A percentile compares a stretch with the other conserved stretches of the same genome.
Evolutionary conservation across 2,888 invertebrate genomes (phyloP).

Genomic region (Polyommatus icarus): DNA sequence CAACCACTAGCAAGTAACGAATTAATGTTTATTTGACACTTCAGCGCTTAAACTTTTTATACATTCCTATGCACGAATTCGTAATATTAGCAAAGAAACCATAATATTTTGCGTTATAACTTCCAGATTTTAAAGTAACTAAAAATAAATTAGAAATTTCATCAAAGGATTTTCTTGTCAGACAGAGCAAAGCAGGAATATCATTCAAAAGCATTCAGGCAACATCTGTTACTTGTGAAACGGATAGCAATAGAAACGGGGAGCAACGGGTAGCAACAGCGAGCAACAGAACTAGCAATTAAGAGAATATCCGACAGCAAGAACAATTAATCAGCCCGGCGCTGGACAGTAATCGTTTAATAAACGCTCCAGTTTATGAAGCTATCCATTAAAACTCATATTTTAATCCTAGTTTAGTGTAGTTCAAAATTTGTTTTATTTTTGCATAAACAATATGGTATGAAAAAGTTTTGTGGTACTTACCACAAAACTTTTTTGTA

Average conservation of each 20-base stretch:
- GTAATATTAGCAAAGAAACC: too few species aligned
- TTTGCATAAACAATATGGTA: too few species aligned
- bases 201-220: background rate
- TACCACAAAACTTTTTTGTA: too few species aligned
- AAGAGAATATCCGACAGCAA: constrained; percentile 28
- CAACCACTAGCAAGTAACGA: too few species aligned
- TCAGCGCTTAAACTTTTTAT: too few species aligned
- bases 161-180: background rate
- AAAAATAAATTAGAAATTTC: too few species aligned
- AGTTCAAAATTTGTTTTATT: too few species aligned
- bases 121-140: too few species aligned
- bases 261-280: background rate
- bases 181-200: background rate
- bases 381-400: background rate
- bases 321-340: constrained; percentile 3
- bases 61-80: too few species aligned
- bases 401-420: background rate
- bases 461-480: too few species aligned
- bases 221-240: constrained; percentile 16
- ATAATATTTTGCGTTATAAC: too few species aligned
- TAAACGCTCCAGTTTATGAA: constrained; percentile 24
- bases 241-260: background rate
- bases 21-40: too few species aligned
- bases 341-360: constrained; percentile 27
- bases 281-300: constrained; percentile 31